These are phyloP conservation scores for Bovichtus diacanthus DNA, from an alignment of 2,797 vertebrate species.

Conservation along the genomic window DNA sequence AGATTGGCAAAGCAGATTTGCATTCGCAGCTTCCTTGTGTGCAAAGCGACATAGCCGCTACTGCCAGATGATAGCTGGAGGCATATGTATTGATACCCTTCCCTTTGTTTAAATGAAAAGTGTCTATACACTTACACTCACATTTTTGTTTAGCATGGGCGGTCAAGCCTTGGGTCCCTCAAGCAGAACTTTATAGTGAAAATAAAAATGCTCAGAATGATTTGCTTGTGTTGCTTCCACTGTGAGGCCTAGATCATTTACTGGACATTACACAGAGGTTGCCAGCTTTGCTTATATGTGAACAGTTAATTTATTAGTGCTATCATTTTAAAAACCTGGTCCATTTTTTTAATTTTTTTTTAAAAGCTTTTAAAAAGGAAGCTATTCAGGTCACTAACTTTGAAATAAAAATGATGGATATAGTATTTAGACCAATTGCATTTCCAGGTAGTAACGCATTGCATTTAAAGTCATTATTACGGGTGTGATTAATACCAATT, in stretches of 20 bases:
- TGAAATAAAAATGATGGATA: not conserved
- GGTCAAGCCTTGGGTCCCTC: not conserved
- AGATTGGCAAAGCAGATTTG: not conserved
- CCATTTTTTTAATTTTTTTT: not conserved
- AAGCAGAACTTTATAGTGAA: not conserved
- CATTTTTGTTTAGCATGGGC: not conserved
- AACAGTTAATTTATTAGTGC: not conserved
- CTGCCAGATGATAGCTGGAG: not conserved
- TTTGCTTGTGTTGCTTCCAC: not conserved
- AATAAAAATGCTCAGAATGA: not conserved
- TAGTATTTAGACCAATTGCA: not conserved
- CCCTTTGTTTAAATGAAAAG: not conserved
- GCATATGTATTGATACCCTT: not conserved
- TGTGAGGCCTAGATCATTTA: not conserved
- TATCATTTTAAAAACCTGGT: not conserved
- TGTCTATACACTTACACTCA: not conserved
- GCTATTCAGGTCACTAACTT: not conserved
- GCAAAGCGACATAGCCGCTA: not conserved
- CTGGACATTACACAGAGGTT: not conserved
- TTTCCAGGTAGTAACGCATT: not conserved
- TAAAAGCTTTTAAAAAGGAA: not conserved
- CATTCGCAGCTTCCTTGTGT: not conserved
- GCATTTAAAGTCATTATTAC: not conserved
- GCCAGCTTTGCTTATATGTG: not conserved
- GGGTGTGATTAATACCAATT: not conserved